Percentiles rank a stretch among this genome's conserved stretches.
Evolutionary conservation across 2,113 vertebrate species (phyloP).

Genomic region (Gobius niger): DNA sequence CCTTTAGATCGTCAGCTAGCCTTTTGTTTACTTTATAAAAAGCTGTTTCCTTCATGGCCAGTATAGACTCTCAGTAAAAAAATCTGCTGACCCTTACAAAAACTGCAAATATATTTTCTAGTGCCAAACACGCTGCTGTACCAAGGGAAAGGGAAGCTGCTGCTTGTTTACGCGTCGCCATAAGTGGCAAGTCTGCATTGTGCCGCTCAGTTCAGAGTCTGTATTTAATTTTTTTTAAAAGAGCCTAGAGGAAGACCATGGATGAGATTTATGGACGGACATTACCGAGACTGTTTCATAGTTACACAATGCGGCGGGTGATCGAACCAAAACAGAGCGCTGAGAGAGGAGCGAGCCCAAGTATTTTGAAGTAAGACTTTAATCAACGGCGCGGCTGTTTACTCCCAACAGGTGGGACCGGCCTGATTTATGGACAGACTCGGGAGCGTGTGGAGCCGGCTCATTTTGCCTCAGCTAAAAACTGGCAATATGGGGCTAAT

Average conservation of each 20-base stretch:
- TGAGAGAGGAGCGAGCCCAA: constrained; percentile 10
- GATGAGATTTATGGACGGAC: not conserved
- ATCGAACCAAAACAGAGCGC: constrained; percentile 29
- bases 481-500: constrained; percentile 62
- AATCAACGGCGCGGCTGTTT: constrained; percentile 51
- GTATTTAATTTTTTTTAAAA: too few species aligned
- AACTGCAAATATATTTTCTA: too few species aligned
- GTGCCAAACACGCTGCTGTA: too few species aligned
- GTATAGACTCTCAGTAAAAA: too few species aligned
- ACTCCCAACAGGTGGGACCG: constrained; percentile 63
- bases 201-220: too few species aligned
- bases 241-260: not conserved
- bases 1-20: too few species aligned
- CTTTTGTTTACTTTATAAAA: too few species aligned
- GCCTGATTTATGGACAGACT: constrained; percentile 57
- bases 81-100: too few species aligned
- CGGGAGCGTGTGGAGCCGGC: constrained; percentile 39
- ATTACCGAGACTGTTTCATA: not conserved
- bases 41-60: too few species aligned
- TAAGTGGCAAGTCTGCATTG: too few species aligned
- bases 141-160: too few species aligned
- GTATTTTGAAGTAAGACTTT: constrained; percentile 58
- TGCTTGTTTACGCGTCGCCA: too few species aligned
- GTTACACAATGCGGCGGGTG: constrained; percentile 6
- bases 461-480: constrained; percentile 49